phyloP scores from a whole-genome alignment of 2,888 invertebrate species.

The Dastarcus helophoroides region DNA sequence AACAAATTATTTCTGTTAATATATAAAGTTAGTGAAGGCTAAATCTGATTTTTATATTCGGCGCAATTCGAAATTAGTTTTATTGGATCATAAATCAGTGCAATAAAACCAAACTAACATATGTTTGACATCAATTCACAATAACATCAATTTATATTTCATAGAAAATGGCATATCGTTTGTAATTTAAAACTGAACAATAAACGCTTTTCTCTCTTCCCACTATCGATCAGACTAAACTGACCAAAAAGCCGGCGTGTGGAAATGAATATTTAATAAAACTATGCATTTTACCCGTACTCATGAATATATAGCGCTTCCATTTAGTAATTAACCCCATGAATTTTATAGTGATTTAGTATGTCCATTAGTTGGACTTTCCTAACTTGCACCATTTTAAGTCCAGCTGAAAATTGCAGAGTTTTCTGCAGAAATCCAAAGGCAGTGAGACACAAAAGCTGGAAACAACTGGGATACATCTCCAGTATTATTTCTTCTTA shows the following conservation, averaged over 20 bases:
- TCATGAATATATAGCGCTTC: conserved; percentile 21
- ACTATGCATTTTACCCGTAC: conserved; percentile 15
- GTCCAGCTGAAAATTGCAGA: no score
- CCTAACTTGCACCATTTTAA: no score
- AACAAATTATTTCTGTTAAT: no score
- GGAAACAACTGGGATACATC: no score
- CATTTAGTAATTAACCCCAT: conserved; percentile 27
- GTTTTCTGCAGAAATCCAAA: no score
- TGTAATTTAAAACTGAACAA: conserved; percentile 22
- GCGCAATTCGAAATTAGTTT: conserved; percentile 24
- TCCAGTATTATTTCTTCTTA: no score
- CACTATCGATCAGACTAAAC: conserved; percentile 7
- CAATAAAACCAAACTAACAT: conserved; percentile 29
- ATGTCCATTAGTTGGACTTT: conserved; percentile 14
- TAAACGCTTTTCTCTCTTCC: conserved; percentile 3
- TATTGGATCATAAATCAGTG: conserved; percentile 24
- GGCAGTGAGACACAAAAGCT: no score
- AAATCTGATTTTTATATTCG: conserved; percentile 19
- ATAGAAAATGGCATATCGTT: conserved; percentile 24
- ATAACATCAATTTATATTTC: conserved; percentile 27
- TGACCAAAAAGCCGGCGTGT: conserved; percentile 19
- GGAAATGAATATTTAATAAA: conserved; percentile 26
- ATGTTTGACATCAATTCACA: conserved; percentile 26
- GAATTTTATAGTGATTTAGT: conserved; percentile 23
- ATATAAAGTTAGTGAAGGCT: neutral